Evolutionary conservation across 1,140 invertebrate genomes (phyloP), one percentile per base, ranked within the genome.

Genomic region (Acromyrmex echinatior): DNA sequence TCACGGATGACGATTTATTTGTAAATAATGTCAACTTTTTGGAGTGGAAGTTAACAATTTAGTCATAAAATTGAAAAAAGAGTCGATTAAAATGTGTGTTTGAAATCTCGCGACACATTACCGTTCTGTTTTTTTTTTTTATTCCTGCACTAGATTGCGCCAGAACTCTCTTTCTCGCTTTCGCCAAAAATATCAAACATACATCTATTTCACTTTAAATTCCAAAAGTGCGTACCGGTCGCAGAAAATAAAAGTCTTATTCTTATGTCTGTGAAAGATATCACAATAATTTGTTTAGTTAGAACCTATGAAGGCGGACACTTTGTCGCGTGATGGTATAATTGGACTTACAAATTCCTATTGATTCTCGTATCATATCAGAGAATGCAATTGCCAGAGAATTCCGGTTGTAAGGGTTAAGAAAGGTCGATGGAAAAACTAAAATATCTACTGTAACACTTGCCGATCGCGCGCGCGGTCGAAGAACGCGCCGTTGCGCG

Each of bases 401-500:
- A 25, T 18, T n/a, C 31, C 1, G 62, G 14, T 18, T 4, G 51
- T 25, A 18, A 39, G 16, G 4, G 1, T 10, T 3, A 14, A 21
- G 7, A 58, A 25, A 58, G 7, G 25, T 60, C 56, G 39, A 12
- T 65, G 16, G 79, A 81, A 66, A 58, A 66, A 58, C 35, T 68
- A 45, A 81, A 81, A 81, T 58, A 68, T 58, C 65, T 28, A 58
- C 51, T 58, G 66, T 70, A 62, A 84, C 58, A 45, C 62, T 82
- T 71, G 80, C 53, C 39, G 53, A 74, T 82, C 53, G 66, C 5
- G 62, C 5, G 62, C 77, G 35, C 68, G 45, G 73, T 79, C 31
- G 62, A 62, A 66, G 73, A 66, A 86, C 76, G 74, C 25, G 60
- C 53, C 70, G 71, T 2, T 63, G 74, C 39, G 74, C 39, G 60